Percentiles rank a stretch among this genome's conserved stretches.
phyloP scores from a whole-genome alignment of 2,888 invertebrate species.

The Andrena camellia region DNA sequence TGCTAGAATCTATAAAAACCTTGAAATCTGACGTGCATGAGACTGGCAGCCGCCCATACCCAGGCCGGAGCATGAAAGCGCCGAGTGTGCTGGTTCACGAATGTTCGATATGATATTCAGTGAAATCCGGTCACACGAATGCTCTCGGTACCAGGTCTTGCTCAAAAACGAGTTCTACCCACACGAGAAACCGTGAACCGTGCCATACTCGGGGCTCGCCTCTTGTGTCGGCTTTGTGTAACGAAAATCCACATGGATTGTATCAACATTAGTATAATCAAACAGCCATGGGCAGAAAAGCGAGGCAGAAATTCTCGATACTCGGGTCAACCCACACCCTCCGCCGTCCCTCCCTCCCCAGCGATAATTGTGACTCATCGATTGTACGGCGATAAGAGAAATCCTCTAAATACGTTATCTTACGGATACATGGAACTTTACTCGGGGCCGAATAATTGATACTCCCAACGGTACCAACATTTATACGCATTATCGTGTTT shows the following conservation, averaged over 20 bases:
- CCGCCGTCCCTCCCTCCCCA: neutral
- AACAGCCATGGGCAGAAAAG: neutral
- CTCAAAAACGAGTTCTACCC: slow-evolving; percentile 64
- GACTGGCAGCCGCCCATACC: slow-evolving; percentile 1
- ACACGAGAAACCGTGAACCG: slow-evolving; percentile 58
- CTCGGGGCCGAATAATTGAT: neutral
- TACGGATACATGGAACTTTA: neutral
- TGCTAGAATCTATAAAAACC: too few species aligned
- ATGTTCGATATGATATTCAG: slow-evolving; percentile 58
- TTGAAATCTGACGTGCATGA: slow-evolving; percentile 6
- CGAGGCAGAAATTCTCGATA: neutral
- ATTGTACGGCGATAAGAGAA: neutral
- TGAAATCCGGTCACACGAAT: slow-evolving; percentile 52
- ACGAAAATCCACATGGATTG: slow-evolving; percentile 38
- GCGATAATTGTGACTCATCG: neutral
- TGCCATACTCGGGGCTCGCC: slow-evolving; percentile 35
- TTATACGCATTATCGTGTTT: slow-evolving; percentile 21
- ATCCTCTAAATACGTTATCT: slow-evolving; percentile 34
- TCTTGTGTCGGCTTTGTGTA: slow-evolving; percentile 27
- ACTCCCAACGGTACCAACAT: neutral
- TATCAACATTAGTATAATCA: slow-evolving; percentile 26
- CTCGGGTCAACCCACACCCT: too few species aligned
- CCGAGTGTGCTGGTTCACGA: slow-evolving; percentile 35
- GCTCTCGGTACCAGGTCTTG: slow-evolving; percentile 39
- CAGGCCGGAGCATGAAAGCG: neutral